phyloP scores from a whole-genome alignment of 1,140 invertebrate species.

The Cryptotermes secundus region DNA sequence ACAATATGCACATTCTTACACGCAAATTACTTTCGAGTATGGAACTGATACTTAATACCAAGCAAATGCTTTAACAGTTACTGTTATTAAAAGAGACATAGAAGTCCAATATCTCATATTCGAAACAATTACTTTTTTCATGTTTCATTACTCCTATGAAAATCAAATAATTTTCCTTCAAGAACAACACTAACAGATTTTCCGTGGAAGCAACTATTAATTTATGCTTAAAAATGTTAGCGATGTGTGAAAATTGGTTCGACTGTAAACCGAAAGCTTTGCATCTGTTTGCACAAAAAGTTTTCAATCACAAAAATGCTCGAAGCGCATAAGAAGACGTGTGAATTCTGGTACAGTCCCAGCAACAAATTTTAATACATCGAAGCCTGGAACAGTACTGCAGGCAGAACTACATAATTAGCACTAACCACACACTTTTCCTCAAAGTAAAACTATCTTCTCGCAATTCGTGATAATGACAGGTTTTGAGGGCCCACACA shows the following conservation, averaged over 20 bases:
- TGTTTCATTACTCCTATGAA: too few species aligned
- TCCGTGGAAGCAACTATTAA: neutral
- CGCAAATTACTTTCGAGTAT: neutral
- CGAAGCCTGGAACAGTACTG: too few species aligned
- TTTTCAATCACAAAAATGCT: slow-evolving; percentile 8
- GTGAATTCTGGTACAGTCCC: neutral
- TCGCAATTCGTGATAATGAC: too few species aligned
- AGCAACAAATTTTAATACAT: neutral
- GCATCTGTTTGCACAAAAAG: neutral
- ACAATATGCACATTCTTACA: neutral
- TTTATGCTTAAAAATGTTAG: neutral
- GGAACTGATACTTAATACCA: too few species aligned
- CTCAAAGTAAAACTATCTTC: too few species aligned
- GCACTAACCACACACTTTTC: too few species aligned
- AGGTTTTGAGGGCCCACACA: too few species aligned
- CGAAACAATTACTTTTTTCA: too few species aligned
- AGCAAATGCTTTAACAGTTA: too few species aligned
- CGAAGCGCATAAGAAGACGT: neutral
- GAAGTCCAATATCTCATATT: too few species aligned
- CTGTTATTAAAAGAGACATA: too few species aligned
- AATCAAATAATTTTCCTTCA: neutral
- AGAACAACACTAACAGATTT: neutral
- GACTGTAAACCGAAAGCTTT: neutral
- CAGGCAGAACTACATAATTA: too few species aligned
- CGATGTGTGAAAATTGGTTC: neutral